Evolutionary conservation across 2,797 vertebrate genomes (phyloP).

Genomic region (Poeciliopsis gracilis): DNA sequence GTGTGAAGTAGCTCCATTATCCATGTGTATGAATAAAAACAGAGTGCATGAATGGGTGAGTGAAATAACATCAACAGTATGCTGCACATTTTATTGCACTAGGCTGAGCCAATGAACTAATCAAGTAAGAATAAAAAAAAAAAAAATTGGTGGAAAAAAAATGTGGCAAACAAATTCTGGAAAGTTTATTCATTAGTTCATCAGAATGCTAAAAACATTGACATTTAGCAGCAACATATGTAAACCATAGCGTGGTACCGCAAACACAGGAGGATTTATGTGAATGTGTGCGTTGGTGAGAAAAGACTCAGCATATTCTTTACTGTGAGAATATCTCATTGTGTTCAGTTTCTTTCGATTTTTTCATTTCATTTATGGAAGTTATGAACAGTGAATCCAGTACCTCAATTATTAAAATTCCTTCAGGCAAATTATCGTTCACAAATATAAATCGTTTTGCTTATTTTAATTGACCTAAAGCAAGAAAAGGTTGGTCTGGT

Average conservation of each 20-base stretch:
- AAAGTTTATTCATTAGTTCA: not conserved
- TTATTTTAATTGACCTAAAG: not conserved
- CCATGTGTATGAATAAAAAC: not conserved
- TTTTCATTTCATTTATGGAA: too few relatives aligned
- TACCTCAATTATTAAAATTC: too few relatives aligned
- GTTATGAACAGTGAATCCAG: too few relatives aligned
- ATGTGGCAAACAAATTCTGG: not conserved
- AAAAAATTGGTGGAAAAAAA: too few relatives aligned
- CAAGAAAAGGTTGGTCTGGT: not conserved
- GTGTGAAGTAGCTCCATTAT: not conserved
- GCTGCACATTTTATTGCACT: not conserved
- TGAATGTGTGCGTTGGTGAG: slow-evolving; percentile 7
- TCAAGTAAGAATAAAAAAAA: too few relatives aligned
- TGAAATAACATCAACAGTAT: not conserved
- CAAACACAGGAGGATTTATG: not conserved
- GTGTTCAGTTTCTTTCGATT: too few relatives aligned
- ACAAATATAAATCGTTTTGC: not conserved
- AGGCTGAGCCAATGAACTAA: not conserved
- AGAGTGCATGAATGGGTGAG: not conserved
- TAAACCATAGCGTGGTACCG: not conserved
- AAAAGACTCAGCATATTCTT: not conserved
- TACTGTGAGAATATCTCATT: not conserved
- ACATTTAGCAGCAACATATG: slow-evolving; percentile 7
- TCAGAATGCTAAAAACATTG: not conserved
- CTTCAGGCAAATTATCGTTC: too few relatives aligned